These are phyloP conservation scores for Pycnomerus fuliginosus DNA, from an alignment of 2,888 invertebrate species.

Conservation along the genomic window DNA sequence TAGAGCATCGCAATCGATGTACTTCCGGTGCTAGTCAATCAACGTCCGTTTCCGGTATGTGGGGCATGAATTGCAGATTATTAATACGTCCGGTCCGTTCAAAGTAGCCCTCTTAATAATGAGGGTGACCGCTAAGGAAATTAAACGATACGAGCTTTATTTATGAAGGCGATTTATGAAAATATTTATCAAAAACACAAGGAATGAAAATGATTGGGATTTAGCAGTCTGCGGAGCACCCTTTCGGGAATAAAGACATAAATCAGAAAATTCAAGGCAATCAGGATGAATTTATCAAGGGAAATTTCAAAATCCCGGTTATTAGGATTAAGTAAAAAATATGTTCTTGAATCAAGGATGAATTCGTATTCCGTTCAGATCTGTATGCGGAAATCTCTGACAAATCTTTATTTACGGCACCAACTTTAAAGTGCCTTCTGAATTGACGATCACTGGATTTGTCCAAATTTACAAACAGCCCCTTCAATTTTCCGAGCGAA, in stretches of 20 bases:
- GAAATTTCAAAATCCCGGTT: constrained; percentile 38
- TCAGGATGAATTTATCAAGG: constrained; percentile 34
- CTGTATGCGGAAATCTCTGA: constrained; percentile 22
- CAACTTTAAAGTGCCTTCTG: constrained; percentile 20
- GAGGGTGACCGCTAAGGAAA: constrained; percentile 16
- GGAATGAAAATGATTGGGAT: constrained; percentile 17
- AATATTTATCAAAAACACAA: constrained; percentile 17
- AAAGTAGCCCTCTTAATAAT: not conserved
- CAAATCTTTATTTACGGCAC: constrained; percentile 30
- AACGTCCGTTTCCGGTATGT: constrained; percentile 32
- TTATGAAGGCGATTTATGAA: constrained; percentile 10
- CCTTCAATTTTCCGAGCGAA: not conserved
- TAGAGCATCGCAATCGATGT: constrained; percentile 24
- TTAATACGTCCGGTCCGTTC: constrained; percentile 30
- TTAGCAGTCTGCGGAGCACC: constrained; percentile 19
- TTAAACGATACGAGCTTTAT: constrained; percentile 8
- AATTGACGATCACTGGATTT: constrained; percentile 24
- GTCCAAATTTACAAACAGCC: constrained; percentile 1
- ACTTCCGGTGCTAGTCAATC: constrained; percentile 30
- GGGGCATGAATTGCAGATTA: constrained; percentile 31
- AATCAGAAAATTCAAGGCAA: constrained; percentile 31
- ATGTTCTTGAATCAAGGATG: constrained; percentile 36
- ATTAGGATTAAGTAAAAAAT: constrained; percentile 42
- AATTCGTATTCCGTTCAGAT: constrained; percentile 27
- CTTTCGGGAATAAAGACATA: constrained; percentile 23